These are phyloP conservation scores for Aphodius sticticus DNA, from an alignment of 2,888 invertebrate species.

Conservation along the genomic window DNA sequence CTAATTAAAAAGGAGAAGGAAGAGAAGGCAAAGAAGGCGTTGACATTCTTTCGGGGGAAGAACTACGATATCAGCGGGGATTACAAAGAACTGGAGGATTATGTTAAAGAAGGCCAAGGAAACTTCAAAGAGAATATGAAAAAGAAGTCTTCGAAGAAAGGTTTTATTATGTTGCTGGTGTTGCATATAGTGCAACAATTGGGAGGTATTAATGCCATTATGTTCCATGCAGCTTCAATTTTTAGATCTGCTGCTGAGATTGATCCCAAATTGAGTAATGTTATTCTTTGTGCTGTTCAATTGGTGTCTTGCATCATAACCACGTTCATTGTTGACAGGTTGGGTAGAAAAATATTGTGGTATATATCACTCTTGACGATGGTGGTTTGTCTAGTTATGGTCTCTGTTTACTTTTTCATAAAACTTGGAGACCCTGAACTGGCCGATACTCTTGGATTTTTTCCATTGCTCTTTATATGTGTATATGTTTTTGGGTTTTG, in stretches of 20 bases:
- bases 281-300: conserved; percentile 81
- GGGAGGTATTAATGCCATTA: conserved; percentile 81
- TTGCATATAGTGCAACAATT: conserved; percentile 76
- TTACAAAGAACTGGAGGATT: conserved; percentile 69
- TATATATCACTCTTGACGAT: conserved; percentile 76
- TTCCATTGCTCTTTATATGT: conserved; percentile 47
- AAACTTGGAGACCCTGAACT: conserved; percentile 58
- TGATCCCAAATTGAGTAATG: conserved; percentile 69
- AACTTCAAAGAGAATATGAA: conserved; percentile 39
- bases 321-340: conserved; percentile 75
- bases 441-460: conserved; percentile 45
- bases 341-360: conserved; percentile 78
- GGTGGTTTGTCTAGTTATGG: conserved; percentile 70
- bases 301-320: conserved; percentile 72
- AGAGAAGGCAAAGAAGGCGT: conserved; percentile 66
- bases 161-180: conserved; percentile 53
- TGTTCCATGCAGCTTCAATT: conserved; percentile 77
- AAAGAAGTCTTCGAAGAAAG: conserved; percentile 52
- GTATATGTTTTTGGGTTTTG: conserved; percentile 60
- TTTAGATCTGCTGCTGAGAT: conserved; percentile 74
- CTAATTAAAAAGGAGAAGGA: conserved; percentile 65
- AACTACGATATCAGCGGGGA: conserved; percentile 71
- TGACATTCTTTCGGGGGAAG: conserved; percentile 76
- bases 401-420: conserved; percentile 76
- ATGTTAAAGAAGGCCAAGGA: conserved; percentile 42